Base-by-base conservation (phyloP, 2,888 invertebrate genomes). In the Unio pictorum region DNA sequence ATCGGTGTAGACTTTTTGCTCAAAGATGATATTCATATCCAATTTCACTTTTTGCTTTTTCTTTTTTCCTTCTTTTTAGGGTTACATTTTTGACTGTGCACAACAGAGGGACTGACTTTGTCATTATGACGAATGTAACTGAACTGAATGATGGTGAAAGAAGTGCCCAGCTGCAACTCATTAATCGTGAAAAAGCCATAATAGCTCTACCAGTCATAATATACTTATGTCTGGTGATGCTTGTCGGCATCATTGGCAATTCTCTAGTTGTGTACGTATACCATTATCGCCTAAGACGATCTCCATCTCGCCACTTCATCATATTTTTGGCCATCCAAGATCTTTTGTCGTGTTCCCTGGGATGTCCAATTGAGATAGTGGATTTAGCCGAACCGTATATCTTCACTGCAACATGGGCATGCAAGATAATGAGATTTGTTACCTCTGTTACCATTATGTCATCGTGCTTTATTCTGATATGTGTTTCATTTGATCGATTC, bases 271-370 rank as follows among this genome's bases (percentile, higher is more conserved):
- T 82, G 45, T 81, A 83, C 64, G 77, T 86, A 20, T 86, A 85
- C 73, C 74, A 78, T 56, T 76, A 79, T 55, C 79, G 82, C n/a
- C 75, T 85, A 60, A 76, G 80, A 15, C 69, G 81, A 58, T 81
- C 82, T n/a, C 82, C 84, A 8, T 82, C 84, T 17, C 79, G 84
- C 61, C 82, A 79, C 64, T 83, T 84, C 61, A 80, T 86, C n/a
- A 67, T 85, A 45, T 84, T 82, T 68, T 71, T 85, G 64, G 85
- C 84, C 15, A 68, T 80, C 18, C 76, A 84, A 54, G 85, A 86
- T 71, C 68, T 85, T n/a, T 69, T 82, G 34, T 79, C 81, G 7
- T 81, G 82, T 64, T 68, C 76, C n/a, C 72, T 85, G 1, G 83
- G 82, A 0, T 79, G 81, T 64, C 80, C 82, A 17, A 81, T 83